Base-by-base conservation (phyloP, 2,888 invertebrate species). In the Reticulitermes lucifugus region DNA sequence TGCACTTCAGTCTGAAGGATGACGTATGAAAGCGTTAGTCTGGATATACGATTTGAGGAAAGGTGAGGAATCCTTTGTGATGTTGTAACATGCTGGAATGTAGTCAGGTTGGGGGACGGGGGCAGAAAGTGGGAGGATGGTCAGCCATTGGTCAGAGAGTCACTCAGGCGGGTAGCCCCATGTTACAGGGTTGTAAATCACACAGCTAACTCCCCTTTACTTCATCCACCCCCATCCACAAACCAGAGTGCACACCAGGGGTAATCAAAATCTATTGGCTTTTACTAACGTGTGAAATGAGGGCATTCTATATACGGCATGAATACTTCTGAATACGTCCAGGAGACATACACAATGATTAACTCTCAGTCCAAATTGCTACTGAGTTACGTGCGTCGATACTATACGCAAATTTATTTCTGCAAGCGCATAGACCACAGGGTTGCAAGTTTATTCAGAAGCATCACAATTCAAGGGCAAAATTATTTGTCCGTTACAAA, bases 161-260 rank as follows among this genome's bases (percentile, higher is more conserved):
- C 70, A 70, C 81, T 81, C 55, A 81, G 70, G 65, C 81, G 81
- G 70, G 70, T 35, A 81, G 65, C 43, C 81, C 81, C 29, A 29
- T 81, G 81, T 43, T 81, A 81, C 81, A 41, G 81, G 81, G 70
- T 70, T 81, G 81, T 81, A 81, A 70, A 81, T 81, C 81, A 81
- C 60, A 41, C 65, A 46, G 46, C 77, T 77, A 46, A 77, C 77
- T 77, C 77, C 77, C 77, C 77, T 46, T 73, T 41, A 73, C 73
- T 73, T 73, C 41, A 22, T 14, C 3, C 73, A 73, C 14, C 10
- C 71, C 71, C 65, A 51, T 65, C 73, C 22, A 41, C 9, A 46
- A 9, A 41, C 41, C 41, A 73, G 41, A 73, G 41, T 46, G 46
- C 51, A 77, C 77, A 77, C 22, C 77, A 77, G 51, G 77, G 77